A percentile compares a stretch with the other conserved stretches of the same genome.
These are phyloP conservation scores for Drosophila mettleri DNA, from an alignment of 2,888 invertebrate species.

Conservation along the genomic window DNA sequence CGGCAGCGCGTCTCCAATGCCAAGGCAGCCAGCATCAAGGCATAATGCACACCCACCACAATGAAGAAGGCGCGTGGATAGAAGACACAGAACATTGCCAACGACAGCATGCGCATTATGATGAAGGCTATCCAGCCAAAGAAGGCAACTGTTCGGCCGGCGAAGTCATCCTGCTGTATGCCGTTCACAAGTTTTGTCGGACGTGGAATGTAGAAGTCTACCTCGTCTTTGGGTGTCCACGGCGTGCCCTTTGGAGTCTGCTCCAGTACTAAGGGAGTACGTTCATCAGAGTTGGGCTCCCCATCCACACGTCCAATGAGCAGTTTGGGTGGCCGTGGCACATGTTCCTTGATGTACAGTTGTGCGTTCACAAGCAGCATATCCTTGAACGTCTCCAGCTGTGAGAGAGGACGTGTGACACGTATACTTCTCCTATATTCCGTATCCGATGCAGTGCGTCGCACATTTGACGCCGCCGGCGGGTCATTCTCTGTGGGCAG, in stretches of 20 bases:
- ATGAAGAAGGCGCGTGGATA: conserved; percentile 88
- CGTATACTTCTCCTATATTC: conserved; percentile 50
- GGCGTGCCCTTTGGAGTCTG: conserved; percentile 55
- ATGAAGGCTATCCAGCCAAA: conserved; percentile 92
- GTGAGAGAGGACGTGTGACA: conserved; percentile 69
- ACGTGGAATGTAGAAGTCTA: conserved; percentile 83
- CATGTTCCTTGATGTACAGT: conserved; percentile 86
- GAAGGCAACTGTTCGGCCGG: conserved; percentile 89
- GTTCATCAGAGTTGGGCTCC: conserved; percentile 69
- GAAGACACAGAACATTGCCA: conserved; percentile 89
- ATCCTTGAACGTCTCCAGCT: conserved; percentile 83
- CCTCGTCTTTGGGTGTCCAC: conserved; percentile 73
- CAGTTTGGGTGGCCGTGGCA: conserved; percentile 85
- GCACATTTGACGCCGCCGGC: conserved; percentile 50
- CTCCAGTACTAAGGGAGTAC: conserved; percentile 39
- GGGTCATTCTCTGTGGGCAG: conserved; percentile 42
- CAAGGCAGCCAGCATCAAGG: conserved; percentile 88
- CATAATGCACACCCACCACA: conserved; percentile 88
- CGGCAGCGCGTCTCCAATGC: conserved; percentile 87
- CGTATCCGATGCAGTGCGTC: conserved; percentile 63
- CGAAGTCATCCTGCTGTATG: conserved; percentile 90
- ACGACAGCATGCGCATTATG: conserved; percentile 89
- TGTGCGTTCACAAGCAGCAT: conserved; percentile 87
- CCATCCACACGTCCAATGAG: conserved; percentile 85
- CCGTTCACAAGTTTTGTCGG: conserved; percentile 87